Evolutionary conservation across 2,888 invertebrate species (phyloP).

Genomic region (Drosophila meridionalis): DNA sequence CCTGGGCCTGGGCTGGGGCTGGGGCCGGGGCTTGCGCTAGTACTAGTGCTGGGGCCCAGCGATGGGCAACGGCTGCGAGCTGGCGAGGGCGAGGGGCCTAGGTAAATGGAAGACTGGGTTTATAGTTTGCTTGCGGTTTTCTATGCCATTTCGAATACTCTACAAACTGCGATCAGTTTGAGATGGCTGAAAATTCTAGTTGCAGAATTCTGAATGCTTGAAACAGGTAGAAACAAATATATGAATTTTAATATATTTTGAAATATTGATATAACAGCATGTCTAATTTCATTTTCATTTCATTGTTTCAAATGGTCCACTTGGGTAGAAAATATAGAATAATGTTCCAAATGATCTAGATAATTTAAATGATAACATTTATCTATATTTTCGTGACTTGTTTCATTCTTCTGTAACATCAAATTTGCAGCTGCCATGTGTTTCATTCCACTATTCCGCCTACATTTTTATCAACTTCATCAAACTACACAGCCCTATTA

Average conservation of each 20-base stretch:
- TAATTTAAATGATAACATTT: no score
- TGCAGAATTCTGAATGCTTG: neutral
- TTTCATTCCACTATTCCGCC: neutral
- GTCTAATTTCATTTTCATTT: no score
- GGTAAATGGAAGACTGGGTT: conserved; percentile 28
- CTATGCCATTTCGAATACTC: conserved; percentile 17
- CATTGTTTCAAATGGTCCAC: no score
- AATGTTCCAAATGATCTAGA: no score
- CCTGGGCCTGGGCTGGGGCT: neutral
- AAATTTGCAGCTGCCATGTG: no score
- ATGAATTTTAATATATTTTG: neutral
- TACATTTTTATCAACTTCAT: neutral
- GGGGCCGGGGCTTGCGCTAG: neutral
- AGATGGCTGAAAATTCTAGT: neutral
- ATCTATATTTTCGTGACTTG: neutral
- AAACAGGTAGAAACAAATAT: neutral
- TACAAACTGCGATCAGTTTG: conserved; percentile 5
- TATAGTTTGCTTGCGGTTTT: conserved; percentile 29
- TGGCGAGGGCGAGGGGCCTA: neutral
- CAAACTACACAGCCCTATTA: neutral
- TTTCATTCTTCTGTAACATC: neutral
- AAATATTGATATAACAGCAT: no score
- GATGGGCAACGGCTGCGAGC: neutral
- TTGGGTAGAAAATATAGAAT: no score
- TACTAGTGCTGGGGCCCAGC: neutral